Percentiles rank a stretch among this genome's conserved stretches.
These are phyloP conservation scores for Hylyphantes graminicola DNA, from an alignment of 1,140 invertebrate genomes.

Conservation along the genomic window DNA sequence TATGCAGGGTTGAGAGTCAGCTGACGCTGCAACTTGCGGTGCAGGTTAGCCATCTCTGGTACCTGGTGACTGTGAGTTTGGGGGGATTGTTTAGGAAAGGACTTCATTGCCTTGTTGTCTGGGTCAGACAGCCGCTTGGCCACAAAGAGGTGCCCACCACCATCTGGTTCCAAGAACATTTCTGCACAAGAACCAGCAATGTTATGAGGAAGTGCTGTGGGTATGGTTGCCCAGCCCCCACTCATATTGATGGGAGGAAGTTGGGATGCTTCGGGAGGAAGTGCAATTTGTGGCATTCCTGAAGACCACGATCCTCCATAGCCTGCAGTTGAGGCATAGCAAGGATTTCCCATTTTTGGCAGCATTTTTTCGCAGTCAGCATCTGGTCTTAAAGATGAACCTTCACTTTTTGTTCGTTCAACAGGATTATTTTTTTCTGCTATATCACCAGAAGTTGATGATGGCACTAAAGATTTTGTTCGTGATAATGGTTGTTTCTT, in stretches of 20 bases:
- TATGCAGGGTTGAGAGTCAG: conserved; percentile 82
- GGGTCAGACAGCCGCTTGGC: conserved; percentile 70
- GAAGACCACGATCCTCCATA: conserved; percentile 26
- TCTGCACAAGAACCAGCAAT: conserved; percentile 51
- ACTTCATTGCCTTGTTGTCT: conserved; percentile 56
- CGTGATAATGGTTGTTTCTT: conserved; percentile 63
- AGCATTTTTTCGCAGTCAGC: conserved; percentile 14
- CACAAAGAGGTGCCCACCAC: conserved; percentile 67
- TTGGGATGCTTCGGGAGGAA: conserved; percentile 32
- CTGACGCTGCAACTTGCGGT: conserved; percentile 83
- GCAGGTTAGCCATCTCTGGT: conserved; percentile 73
- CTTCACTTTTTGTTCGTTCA: conserved; percentile 55
- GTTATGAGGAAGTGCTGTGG: conserved; percentile 55
- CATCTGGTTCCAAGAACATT: conserved; percentile 57
- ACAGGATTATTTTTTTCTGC: conserved; percentile 68
- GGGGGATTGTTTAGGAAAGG: conserved; percentile 25
- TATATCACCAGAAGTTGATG: conserved; percentile 63
- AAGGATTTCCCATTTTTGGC: conserved; percentile 29
- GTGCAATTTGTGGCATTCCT: conserved; percentile 47
- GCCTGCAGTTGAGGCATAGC: neutral
- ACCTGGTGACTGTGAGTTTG: conserved; percentile 48
- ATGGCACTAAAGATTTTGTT: conserved; percentile 63
- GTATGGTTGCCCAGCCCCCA: conserved; percentile 55
- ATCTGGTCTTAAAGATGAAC: conserved; percentile 10
- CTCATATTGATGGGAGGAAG: no score